Conservation (phyloP, 30 jellyfish, hydroid and myxozoan species). For the Nemopilema nomurai region DNA sequence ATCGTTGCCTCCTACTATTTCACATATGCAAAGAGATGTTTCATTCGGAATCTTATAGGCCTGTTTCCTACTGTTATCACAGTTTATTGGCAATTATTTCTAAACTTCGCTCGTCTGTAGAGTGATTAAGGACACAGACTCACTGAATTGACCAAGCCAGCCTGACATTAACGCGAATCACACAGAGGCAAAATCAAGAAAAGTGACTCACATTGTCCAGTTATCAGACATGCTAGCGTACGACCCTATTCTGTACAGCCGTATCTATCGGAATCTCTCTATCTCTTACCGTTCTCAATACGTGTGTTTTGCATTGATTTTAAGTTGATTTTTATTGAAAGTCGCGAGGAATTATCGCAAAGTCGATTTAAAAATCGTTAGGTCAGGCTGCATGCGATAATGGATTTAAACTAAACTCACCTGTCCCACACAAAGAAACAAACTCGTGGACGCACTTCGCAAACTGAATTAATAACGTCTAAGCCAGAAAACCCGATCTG, state of each 20-base stretch:
- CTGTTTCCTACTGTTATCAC: too few species aligned
- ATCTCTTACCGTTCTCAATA: constrained; percentile 13
- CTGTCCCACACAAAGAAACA: constrained; percentile 34
- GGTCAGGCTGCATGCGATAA: constrained; percentile 67
- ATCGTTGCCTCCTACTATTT: too few species aligned
- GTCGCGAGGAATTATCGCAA: constrained; percentile 53
- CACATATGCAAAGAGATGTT: too few species aligned
- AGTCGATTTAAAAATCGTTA: constrained; percentile 69
- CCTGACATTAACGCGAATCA: background rate
- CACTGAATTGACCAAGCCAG: background rate
- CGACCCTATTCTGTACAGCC: background rate
- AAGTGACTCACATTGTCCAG: background rate
- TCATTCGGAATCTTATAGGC: too few species aligned
- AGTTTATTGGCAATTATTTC: too few species aligned
- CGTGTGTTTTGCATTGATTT: constrained; percentile 52
- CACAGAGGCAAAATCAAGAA: background rate
- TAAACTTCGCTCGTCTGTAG: too few species aligned
- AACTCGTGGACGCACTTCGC: constrained; percentile 52
- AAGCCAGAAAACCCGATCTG: constrained; percentile 28
- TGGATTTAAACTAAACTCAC: constrained; percentile 44
- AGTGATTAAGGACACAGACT: too few species aligned
- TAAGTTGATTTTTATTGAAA: constrained; percentile 47
- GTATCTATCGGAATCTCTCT: constrained; percentile 60
- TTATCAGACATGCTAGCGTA: background rate
- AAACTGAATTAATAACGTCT: constrained; percentile 40